phyloP scores from a whole-genome alignment of 2,888 invertebrate species.

The Chaitophorus viminalis region DNA sequence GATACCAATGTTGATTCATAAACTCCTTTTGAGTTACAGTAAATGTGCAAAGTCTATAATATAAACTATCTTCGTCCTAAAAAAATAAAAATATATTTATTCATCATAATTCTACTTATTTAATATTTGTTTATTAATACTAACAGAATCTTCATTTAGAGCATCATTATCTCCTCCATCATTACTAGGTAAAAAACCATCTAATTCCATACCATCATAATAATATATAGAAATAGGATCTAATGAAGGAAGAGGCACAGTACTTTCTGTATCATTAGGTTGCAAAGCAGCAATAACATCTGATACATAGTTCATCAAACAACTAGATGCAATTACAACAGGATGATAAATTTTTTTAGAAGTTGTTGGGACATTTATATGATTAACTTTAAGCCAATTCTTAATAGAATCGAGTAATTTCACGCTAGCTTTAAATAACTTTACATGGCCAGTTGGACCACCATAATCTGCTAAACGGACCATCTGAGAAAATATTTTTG shows the following conservation, averaged over 20 bases:
- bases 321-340: slow-evolving; percentile 49
- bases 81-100: slow-evolving; percentile 54
- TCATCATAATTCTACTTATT: neutral
- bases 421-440: slow-evolving; percentile 77
- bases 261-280: neutral
- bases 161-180: slow-evolving; percentile 35
- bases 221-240: slow-evolving; percentile 51
- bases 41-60: slow-evolving; percentile 94
- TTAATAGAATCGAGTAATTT: slow-evolving; percentile 50
- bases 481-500: slow-evolving; percentile 82
- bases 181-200: slow-evolving; percentile 54
- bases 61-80: slow-evolving; percentile 86
- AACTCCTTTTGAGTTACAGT: slow-evolving; percentile 97
- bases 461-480: slow-evolving; percentile 87
- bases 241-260: slow-evolving; percentile 17
- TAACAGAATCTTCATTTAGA: slow-evolving; percentile 55
- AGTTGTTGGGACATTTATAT: neutral
- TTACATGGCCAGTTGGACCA: slow-evolving; percentile 80
- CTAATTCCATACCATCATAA: slow-evolving; percentile 58
- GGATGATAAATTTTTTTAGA: slow-evolving; percentile 29
- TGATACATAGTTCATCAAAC: slow-evolving; percentile 49
- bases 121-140: slow-evolving; percentile 6
- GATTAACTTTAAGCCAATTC: slow-evolving; percentile 46
- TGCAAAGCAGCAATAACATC: slow-evolving; percentile 45
- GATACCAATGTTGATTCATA: slow-evolving; percentile 99